These are phyloP conservation scores for Tonatia bakeri DNA, from an alignment of 2,113 vertebrate species.

Conservation along the genomic window DNA sequence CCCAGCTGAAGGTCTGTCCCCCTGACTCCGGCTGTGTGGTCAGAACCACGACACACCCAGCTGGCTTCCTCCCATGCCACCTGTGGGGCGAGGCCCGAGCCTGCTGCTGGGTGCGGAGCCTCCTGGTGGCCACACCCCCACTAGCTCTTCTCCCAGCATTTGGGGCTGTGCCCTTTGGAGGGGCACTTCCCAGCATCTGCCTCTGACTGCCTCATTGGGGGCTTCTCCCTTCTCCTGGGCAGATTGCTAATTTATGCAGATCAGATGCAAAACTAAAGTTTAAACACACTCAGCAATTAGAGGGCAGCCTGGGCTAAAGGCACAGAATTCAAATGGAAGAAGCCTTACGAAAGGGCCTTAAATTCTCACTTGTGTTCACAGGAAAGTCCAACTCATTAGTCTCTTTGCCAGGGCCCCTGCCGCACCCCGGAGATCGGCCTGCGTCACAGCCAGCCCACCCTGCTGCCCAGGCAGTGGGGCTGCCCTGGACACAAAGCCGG, in stretches of 20 bases:
- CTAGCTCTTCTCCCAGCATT: neutral
- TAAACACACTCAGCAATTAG: constrained; percentile 78
- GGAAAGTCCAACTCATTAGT: constrained; percentile 68
- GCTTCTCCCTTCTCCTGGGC: constrained; percentile 39
- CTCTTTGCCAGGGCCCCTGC: constrained; percentile 59
- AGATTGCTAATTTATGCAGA: constrained; percentile 77
- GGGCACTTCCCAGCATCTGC: neutral
- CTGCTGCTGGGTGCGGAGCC: neutral
- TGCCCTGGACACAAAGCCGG: neutral
- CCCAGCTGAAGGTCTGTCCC: neutral
- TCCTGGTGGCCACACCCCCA: accelerated
- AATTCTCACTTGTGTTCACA: constrained; percentile 77
- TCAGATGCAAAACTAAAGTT: constrained; percentile 77
- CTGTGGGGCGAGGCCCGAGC: neutral
- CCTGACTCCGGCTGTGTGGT: neutral
- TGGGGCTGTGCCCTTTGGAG: neutral
- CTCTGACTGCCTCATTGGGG: constrained; percentile 28
- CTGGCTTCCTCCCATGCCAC: neutral
- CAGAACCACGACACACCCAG: neutral
- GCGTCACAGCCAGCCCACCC: neutral
- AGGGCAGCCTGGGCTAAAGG: constrained; percentile 70
- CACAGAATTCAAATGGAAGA: constrained; percentile 71
- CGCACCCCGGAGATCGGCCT: neutral
- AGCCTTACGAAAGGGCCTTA: constrained; percentile 65
- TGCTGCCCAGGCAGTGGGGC: neutral